Percentiles rank a stretch among this genome's conserved stretches.
Evolutionary conservation across 2,888 invertebrate species (phyloP).

Genomic region (Dasypolia templi): DNA sequence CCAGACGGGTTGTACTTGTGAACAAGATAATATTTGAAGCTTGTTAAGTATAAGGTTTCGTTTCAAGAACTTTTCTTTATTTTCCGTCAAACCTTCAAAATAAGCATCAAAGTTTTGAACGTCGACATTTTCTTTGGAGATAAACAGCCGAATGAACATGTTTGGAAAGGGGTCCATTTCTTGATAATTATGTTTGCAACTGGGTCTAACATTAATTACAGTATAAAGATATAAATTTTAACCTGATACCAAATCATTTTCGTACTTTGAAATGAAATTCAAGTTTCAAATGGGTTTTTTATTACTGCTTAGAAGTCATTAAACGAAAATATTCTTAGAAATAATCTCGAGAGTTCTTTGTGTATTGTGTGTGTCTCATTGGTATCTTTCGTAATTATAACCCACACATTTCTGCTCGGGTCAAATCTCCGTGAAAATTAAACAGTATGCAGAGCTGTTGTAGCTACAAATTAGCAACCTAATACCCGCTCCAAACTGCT

Average conservation of each 20-base stretch:
- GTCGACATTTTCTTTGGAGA: constrained; percentile 19
- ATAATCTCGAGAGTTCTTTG: neutral
- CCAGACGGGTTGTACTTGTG: neutral
- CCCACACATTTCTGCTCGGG: neutral
- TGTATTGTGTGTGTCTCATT: no score
- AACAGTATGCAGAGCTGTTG: constrained; percentile 44
- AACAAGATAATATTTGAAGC: constrained; percentile 18
- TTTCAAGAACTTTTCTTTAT: constrained; percentile 8
- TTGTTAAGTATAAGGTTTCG: constrained; percentile 10
- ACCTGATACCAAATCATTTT: constrained; percentile 10
- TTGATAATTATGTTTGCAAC: constrained; percentile 22
- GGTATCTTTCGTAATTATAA: constrained; percentile 8
- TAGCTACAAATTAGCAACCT: constrained; percentile 61
- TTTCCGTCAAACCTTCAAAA: constrained; percentile 14
- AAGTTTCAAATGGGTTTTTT: neutral
- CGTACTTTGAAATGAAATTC: constrained; percentile 11
- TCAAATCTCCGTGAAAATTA: constrained; percentile 49
- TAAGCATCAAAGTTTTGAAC: constrained; percentile 22
- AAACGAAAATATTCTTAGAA: neutral
- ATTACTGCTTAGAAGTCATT: neutral
- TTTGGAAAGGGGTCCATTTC: constrained; percentile 11
- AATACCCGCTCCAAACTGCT: constrained; percentile 45
- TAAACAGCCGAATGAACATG: constrained; percentile 19
- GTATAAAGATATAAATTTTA: neutral
- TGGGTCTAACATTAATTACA: neutral